Evolutionary conservation across 2,113 vertebrate genomes (phyloP).

Genomic region (Xyrauchen texanus): DNA sequence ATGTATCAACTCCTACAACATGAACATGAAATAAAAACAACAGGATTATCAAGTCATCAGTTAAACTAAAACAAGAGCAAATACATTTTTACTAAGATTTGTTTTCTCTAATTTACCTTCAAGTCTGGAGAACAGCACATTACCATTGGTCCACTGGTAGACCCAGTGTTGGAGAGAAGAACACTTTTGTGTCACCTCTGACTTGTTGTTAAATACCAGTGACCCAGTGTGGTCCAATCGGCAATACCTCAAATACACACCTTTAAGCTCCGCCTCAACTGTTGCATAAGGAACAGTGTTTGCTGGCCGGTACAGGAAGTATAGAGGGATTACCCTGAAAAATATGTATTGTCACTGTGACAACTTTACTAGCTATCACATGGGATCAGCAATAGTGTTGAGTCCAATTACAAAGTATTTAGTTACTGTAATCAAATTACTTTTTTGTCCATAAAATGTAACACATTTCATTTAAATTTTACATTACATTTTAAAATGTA

Average conservation of each 20-base stretch:
- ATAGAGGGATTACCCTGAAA: slow-evolving; percentile 85
- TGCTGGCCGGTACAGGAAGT: slow-evolving; percentile 90
- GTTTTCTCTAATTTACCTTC: slow-evolving; percentile 76
- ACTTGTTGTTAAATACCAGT: slow-evolving; percentile 65
- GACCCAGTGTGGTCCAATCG: slow-evolving; percentile 66
- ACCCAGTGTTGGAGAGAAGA: slow-evolving; percentile 94
- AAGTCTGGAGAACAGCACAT: slow-evolving; percentile 86
- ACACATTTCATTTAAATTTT: too few relatives aligned
- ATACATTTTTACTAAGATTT: background rate
- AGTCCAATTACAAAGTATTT: too few relatives aligned
- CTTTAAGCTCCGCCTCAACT: slow-evolving; percentile 83
- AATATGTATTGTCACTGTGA: background rate
- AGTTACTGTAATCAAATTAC: too few relatives aligned
- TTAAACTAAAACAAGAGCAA: background rate
- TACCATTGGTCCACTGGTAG: slow-evolving; percentile 92
- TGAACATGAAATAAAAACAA: slow-evolving; percentile 42
- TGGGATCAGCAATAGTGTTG: background rate
- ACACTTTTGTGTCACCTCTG: slow-evolving; percentile 85
- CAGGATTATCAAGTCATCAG: background rate
- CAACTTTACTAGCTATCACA: background rate
- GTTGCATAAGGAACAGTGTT: slow-evolving; percentile 91
- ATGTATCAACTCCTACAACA: slow-evolving; percentile 83
- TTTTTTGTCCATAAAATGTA: too few relatives aligned
- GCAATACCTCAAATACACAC: slow-evolving; percentile 78
- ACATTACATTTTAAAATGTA: too few relatives aligned